Evolutionary conservation across 2,888 invertebrate species (phyloP), one percentile per base, ranked within the genome.

Genomic region (Gortyna flavago): DNA sequence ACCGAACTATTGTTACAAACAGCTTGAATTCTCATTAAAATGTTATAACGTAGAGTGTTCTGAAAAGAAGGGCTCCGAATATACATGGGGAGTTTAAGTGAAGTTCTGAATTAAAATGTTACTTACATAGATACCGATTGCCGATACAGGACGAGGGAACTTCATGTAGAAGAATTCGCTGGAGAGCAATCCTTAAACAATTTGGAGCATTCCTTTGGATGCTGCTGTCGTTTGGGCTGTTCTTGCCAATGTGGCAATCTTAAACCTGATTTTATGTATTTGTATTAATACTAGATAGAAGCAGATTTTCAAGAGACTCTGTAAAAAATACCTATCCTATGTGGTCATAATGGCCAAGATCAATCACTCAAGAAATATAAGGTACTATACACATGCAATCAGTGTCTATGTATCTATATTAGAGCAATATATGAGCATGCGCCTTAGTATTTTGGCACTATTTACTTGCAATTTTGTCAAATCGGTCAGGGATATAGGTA

Each of bases 11-110:
- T 86, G 86, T 79, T 73, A 44, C 62, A 32, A 84, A 84, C 86
- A 86, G 86, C 84, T 86, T 75, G 70, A 83, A 79, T 64, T 79
- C 75, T 84, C 80, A 80, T 79, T 84, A 79, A 57, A 57, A 79
- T 71, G 84, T 84, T 86, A 64, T 84, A 72, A 72, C 78, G 79
- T 84, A 73, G 74, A 79, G 69, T 83, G 75, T 86, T 79, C 84
- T 86, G 61, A 86, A 79, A 79, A 66, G 70, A 74, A 75, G 75
- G 84, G 64, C 75, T 57, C 66, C 57, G 32, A 83, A 48, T 84
- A 66, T 72, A n/a, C n/a, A 62, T 62, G 25, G 1, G 18, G 72
- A 72, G 61, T 77, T 79, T 65, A 57, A 75, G 83, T 78, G 86
- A 72, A 84, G 51, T 78, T 83, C 44, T 69, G 44, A 75, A 78